These are phyloP conservation scores for Pelobates fuscus DNA, from an alignment of 2,113 vertebrate genomes.

Conservation along the genomic window DNA sequence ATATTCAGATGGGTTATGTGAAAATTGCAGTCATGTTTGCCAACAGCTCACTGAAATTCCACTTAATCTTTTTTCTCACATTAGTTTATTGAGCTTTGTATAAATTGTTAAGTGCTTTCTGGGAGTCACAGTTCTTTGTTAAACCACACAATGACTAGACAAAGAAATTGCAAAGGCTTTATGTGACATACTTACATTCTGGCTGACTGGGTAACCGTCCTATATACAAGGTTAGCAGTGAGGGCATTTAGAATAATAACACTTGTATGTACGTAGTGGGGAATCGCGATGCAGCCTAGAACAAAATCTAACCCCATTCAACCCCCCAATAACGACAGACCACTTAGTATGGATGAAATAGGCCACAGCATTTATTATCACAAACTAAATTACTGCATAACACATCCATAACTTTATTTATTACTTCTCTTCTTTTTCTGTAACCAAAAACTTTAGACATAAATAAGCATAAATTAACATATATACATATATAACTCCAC, in stretches of 20 bases:
- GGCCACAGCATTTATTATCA: too few species aligned
- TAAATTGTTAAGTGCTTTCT: neutral
- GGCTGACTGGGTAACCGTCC: neutral
- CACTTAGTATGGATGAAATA: too few species aligned
- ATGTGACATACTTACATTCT: conserved; percentile 1
- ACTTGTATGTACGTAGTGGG: too few species aligned
- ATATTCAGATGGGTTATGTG: neutral
- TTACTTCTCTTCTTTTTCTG: too few species aligned
- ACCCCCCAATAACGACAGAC: too few species aligned
- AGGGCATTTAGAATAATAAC: neutral
- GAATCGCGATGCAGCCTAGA: too few species aligned
- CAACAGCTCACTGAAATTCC: neutral
- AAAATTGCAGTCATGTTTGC: neutral
- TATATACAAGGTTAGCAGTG: neutral
- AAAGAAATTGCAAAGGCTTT: neutral
- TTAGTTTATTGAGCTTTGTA: neutral
- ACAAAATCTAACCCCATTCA: too few species aligned
- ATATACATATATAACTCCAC: too few species aligned
- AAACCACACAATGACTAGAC: conserved; percentile 2
- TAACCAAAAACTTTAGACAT: too few species aligned
- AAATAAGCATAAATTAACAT: too few species aligned
- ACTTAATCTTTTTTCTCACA: neutral
- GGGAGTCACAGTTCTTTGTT: conserved; percentile 14
- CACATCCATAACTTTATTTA: too few species aligned
- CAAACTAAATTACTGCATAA: too few species aligned